Conservation (phyloP, 2,797 vertebrate species). For the Galago senegalensis region DNA sequence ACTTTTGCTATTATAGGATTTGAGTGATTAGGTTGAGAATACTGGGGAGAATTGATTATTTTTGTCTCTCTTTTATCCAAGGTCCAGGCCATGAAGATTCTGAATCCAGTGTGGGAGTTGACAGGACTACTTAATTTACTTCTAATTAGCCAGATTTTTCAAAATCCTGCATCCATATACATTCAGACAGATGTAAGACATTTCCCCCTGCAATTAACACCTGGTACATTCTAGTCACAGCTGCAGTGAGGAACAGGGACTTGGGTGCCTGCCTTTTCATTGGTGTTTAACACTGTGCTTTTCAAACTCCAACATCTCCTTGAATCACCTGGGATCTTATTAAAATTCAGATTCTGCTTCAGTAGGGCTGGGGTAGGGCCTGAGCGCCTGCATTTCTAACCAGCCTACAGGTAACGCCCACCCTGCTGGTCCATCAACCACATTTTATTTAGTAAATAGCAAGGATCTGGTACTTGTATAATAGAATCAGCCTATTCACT, state of each 20-base stretch:
- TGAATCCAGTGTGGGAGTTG: neutral
- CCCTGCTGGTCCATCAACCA: neutral
- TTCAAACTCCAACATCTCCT: neutral
- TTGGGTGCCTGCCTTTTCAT: slow-evolving; percentile 38
- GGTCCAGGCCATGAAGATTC: neutral
- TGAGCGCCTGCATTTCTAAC: slow-evolving; percentile 18
- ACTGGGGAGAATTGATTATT: neutral
- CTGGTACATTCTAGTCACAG: neutral
- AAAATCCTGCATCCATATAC: neutral
- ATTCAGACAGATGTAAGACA: neutral
- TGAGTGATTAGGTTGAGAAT: neutral
- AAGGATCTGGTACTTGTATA: neutral
- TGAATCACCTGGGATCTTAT: neutral
- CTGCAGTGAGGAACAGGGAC: slow-evolving; percentile 20
- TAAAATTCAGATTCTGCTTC: slow-evolving; percentile 12
- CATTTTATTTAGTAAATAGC: neutral
- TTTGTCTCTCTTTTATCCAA: neutral
- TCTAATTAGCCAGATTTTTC: slow-evolving; percentile 16
- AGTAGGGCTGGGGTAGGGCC: neutral
- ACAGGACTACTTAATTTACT: slow-evolving; percentile 23
- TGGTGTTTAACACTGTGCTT: slow-evolving; percentile 14
- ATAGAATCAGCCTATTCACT: neutral
- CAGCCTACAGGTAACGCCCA: neutral
- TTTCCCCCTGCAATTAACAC: neutral
- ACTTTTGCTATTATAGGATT: neutral